A percentile compares a stretch with the other conserved stretches of the same genome.
Conservation (phyloP, 1,140 invertebrate species). For the Mizuhopecten yessoensis region DNA sequence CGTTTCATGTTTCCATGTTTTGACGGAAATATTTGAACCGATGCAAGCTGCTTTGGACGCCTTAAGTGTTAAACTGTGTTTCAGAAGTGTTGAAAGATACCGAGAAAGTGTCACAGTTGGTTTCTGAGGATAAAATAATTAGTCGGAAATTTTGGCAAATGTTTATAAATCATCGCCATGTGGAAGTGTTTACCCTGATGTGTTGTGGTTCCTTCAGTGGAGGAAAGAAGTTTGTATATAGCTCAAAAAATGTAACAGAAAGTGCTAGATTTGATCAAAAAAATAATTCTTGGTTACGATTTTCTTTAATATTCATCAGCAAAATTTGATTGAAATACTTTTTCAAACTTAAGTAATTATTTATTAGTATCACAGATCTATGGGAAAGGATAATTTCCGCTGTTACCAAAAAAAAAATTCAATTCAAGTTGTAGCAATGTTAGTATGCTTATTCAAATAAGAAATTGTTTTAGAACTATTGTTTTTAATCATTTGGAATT, state of each 20-base stretch:
- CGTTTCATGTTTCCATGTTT: conserved; percentile 32
- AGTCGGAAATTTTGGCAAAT: background rate
- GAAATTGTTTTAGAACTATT: too few relatives aligned
- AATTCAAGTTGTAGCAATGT: too few relatives aligned
- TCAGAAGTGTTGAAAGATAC: background rate
- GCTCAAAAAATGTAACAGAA: background rate
- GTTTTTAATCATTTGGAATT: too few relatives aligned
- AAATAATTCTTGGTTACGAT: too few relatives aligned
- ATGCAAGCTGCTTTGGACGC: background rate
- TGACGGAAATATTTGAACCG: conserved; percentile 14
- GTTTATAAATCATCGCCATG: background rate
- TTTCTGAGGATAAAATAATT: background rate
- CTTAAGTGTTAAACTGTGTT: conserved; percentile 9
- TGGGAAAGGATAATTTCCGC: too few relatives aligned
- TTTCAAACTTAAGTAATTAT: too few relatives aligned
- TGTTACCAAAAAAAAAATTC: too few relatives aligned
- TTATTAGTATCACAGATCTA: too few relatives aligned
- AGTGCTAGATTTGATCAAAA: too few relatives aligned
- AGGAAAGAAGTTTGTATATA: conserved; percentile 10
- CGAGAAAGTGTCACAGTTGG: background rate
- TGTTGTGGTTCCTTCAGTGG: background rate
- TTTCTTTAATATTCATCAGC: too few relatives aligned
- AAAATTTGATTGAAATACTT: too few relatives aligned
- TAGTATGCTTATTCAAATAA: too few relatives aligned
- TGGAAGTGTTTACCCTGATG: background rate